phyloP scores from a whole-genome alignment of 2,888 invertebrate species.

The Gasteruption jaculator region DNA sequence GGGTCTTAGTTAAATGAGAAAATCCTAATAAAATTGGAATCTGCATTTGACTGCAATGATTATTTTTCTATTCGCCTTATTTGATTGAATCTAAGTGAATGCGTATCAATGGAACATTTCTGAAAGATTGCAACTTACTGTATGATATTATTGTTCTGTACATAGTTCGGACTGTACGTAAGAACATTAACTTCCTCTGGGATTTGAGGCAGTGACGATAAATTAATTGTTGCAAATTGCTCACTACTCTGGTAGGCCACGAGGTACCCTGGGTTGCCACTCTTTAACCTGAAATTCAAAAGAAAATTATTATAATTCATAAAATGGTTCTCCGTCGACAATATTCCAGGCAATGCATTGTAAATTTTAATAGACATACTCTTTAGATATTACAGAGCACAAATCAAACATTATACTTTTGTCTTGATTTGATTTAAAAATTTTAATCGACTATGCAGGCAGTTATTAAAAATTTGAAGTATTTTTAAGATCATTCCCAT shows the following conservation, averaged over 20 bases:
- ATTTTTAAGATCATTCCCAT: no score
- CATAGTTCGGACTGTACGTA: constrained; percentile 56
- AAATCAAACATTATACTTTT: no score
- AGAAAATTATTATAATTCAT: constrained; percentile 12
- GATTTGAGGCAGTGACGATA: constrained; percentile 54
- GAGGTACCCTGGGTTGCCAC: constrained; percentile 72
- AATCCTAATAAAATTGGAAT: no score
- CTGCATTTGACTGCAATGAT: no score
- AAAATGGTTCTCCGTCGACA: constrained; percentile 2
- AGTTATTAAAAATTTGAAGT: no score
- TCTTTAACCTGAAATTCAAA: constrained; percentile 58
- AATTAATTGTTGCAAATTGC: constrained; percentile 54
- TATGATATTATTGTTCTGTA: constrained; percentile 45
- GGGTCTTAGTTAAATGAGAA: no score
- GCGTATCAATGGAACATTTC: neutral
- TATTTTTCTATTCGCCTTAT: neutral
- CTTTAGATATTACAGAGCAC: no score
- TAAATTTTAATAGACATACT: neutral
- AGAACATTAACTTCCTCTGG: constrained; percentile 62
- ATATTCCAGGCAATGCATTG: constrained; percentile 3
- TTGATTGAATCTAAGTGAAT: neutral
- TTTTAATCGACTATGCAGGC: no score
- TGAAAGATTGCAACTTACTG: constrained; percentile 41
- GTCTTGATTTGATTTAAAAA: no score
- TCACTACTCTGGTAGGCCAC: constrained; percentile 66